Evolutionary conservation across 1,140 invertebrate genomes (phyloP).

Genomic region (Leptinotarsa defecta): DNA sequence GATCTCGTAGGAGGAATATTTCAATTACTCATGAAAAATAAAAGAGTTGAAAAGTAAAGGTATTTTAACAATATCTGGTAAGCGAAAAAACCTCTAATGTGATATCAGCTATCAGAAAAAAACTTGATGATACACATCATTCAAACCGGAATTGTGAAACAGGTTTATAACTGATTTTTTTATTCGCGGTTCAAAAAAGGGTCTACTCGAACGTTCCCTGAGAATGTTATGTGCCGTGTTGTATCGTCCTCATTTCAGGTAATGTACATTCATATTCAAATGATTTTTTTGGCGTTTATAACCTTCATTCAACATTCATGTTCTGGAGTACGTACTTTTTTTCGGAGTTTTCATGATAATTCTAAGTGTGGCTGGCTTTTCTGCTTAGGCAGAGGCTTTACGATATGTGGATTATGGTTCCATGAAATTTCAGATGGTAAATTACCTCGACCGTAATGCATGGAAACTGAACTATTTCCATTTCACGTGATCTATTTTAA

Average conservation of each 20-base stretch:
- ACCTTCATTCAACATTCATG: not conserved
- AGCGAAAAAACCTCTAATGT: not conserved
- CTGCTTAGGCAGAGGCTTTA: not conserved
- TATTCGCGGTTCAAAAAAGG: not conserved
- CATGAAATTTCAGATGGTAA: too few relatives aligned
- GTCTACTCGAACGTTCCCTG: not conserved
- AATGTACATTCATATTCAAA: not conserved
- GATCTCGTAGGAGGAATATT: too few relatives aligned
- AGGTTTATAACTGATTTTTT: not conserved
- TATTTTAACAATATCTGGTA: not conserved
- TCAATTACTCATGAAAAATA: too few relatives aligned
- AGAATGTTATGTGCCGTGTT: not conserved
- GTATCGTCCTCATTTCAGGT: not conserved
- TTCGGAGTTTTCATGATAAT: not conserved
- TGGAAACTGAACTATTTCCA: too few relatives aligned
- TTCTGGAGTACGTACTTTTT: not conserved
- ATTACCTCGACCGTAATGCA: too few relatives aligned
- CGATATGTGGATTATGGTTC: not conserved
- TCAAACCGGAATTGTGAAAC: not conserved
- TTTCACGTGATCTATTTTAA: too few relatives aligned
- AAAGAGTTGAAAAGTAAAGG: not conserved
- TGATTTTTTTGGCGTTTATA: not conserved
- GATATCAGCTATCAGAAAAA: not conserved
- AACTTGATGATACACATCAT: not conserved
- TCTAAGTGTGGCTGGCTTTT: not conserved